phyloP scores from a whole-genome alignment of 2,113 vertebrate genomes.

The Ramphastos sulfuratus region DNA sequence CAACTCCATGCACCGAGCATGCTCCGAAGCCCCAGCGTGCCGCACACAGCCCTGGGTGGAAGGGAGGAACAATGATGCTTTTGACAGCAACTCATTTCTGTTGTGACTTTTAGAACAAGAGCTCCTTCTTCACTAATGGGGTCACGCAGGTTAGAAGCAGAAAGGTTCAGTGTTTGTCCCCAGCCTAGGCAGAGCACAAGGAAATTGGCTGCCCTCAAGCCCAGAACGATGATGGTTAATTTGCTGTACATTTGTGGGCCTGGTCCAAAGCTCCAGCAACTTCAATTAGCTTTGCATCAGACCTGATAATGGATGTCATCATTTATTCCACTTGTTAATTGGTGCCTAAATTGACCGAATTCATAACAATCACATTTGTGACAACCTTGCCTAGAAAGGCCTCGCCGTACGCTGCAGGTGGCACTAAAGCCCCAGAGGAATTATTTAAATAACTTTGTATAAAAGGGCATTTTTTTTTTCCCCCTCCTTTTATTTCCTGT shows the following conservation, averaged over 20 bases:
- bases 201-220: not conserved
- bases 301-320: not conserved
- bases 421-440: not conserved
- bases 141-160: not conserved
- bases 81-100: not conserved
- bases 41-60: not conserved
- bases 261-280: not conserved
- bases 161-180: not conserved
- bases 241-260: not conserved
- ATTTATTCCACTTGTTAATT: slow-evolving; percentile 21
- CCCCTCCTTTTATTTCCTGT: not conserved
- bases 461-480: not conserved
- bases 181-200: not conserved
- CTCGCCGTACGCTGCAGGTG: not conserved
- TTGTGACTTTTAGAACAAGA: not conserved
- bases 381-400: not conserved
- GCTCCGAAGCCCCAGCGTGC: not conserved
- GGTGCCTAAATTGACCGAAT: not conserved
- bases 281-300: not conserved
- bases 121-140: not conserved
- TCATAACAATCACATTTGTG: not conserved
- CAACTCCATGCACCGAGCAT: not conserved
- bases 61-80: not conserved
- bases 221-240: not conserved
- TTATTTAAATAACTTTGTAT: not conserved